phyloP scores from a whole-genome alignment of 2,113 vertebrate genomes.

The Phylloscopus trochilus region DNA sequence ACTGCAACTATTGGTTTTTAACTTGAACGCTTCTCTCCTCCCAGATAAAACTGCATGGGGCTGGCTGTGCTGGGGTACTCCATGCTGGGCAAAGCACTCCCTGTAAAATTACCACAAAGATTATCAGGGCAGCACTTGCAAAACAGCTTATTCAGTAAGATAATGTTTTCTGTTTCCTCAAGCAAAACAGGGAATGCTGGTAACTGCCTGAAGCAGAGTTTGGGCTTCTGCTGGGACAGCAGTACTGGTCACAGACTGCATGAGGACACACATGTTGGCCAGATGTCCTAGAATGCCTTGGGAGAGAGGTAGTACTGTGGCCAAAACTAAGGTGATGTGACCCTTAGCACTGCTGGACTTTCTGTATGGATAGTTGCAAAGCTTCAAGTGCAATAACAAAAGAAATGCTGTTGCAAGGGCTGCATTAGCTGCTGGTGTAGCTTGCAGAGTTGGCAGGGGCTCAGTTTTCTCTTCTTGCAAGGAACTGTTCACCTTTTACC shows the following conservation, averaged over 20 bases:
- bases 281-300: background rate
- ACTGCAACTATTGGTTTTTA: background rate
- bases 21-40: background rate
- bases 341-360: background rate
- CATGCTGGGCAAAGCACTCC: background rate
- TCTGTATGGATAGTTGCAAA: background rate
- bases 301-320: background rate
- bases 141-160: background rate
- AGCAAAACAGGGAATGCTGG: background rate
- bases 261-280: accelerated
- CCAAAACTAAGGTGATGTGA: background rate
- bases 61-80: background rate
- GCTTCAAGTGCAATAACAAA: background rate
- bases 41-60: accelerated
- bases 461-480: background rate
- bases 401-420: background rate
- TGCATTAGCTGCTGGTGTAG: background rate
- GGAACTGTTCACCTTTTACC: background rate
- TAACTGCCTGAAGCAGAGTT: background rate
- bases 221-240: background rate
- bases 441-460: background rate
- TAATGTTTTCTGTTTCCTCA: background rate
- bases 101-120: background rate
- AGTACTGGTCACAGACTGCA: background rate
- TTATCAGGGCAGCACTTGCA: background rate